Base-by-base conservation (phyloP, 2,888 invertebrate species). In the Himalopsyche japonica region DNA sequence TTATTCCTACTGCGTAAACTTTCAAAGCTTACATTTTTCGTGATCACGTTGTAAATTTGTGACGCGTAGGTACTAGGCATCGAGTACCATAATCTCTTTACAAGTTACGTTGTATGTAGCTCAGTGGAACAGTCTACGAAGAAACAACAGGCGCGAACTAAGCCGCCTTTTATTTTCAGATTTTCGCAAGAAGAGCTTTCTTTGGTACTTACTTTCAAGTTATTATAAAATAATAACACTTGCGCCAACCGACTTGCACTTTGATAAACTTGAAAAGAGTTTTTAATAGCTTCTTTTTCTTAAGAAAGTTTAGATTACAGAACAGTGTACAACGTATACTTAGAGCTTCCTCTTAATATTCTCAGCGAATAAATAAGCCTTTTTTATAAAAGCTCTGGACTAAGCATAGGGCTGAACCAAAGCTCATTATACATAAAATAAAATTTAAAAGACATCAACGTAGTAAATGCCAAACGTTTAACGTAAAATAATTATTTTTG, bases 191-290 rank as follows among this genome's bases (percentile, higher is more conserved):
- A 70, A 27, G 70, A 70, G 70, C 70, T 70, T 70, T 70, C 70
- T 70, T 70, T 70, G 70, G 70, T 70, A 27, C 70, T 70, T 70
- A 70, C 27, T 70, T 70, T 70, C 24, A 70, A 70, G 70, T 70
- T 70, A 70, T 70, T 70, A 70, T 70, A 70, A 70, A 70, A 70
- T 70, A 70, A 70, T 70, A 70, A 70, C 70, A 70, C 70, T 70
- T 70, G 70, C 70, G 70, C 70, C 70, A 70, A 70, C 70, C 70
- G 15, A 70, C 70, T 70, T 70, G 70, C 70, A 70, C 70, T 70
- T 70, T 70, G 70, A 70, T 70, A 70, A 70, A 70, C 70, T 70
- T 70, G 70, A 70, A 70, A 70, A 70, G 70, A 70, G 70, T 70
- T 70, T 70, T 70, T 70, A 70, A 70, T 70, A 70, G 70, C 70